Base-by-base conservation (phyloP, 1,140 invertebrate genomes). In the Drosophila nebulosa region DNA sequence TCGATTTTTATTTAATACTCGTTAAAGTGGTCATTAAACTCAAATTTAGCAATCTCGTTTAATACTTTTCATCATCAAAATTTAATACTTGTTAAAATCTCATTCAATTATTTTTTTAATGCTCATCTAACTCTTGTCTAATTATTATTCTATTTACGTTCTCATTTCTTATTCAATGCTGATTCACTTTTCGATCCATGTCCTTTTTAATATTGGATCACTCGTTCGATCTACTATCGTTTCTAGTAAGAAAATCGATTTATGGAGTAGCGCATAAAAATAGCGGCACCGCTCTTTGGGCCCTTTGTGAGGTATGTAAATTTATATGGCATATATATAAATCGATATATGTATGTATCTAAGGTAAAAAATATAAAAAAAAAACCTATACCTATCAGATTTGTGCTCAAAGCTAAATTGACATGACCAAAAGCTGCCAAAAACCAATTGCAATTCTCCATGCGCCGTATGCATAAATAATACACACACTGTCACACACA, bases 371-470 rank as follows among this genome's bases (percentile, higher is more conserved):
- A n/a, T n/a, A n/a, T n/a, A n/a, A n/a, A n/a, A n/a, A n/a, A n/a
- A n/a, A n/a, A n/a, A 51, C 46, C 18, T 65, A 10, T 51, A 72
- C 61, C 46, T 67, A 75, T 63, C 62, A 71, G 58, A 75, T 75
- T 72, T 75, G 67, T 75, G 73, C 69, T 75, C 68, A 71, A 75
- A 75, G 73, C 69, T 72, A 75, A 75, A 71, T 75, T 61, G 59
- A 42, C 58, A 63, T 46, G 68, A 65, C 69, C 69, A 67, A 64
- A 67, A 69, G 62, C 65, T 76, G 77, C 73, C 78, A 78, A 73
- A 86, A 86, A 81, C 69, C 81, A 86, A 81, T 84, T 85, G 80
- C 81, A 86, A 85, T 86, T 84, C 80, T 86, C 81, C 80, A 85
- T 80, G 81, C 74, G 81, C 75, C 61, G 78, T 70, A 86, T 85